A percentile compares a stretch with the other conserved stretches of the same genome.
Conservation (phyloP, 2,888 invertebrate species). For the Epirrhoe tristata region DNA sequence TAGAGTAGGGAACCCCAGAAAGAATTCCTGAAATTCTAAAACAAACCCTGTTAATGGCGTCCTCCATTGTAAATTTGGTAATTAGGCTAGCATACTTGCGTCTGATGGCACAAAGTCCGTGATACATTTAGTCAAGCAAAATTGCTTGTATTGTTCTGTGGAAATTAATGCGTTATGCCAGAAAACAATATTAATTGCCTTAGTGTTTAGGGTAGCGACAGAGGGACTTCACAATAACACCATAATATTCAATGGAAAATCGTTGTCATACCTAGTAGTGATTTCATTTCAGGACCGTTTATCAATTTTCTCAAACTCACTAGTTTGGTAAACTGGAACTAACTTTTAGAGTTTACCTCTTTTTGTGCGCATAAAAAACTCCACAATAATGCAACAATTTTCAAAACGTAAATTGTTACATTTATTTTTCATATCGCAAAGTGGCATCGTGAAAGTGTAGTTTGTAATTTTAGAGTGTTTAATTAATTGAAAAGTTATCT, state of each 20-base stretch:
- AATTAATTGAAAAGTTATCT: too few relatives aligned
- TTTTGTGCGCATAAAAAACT: too few relatives aligned
- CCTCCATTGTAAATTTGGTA: background rate
- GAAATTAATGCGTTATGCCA: slow-evolving; percentile 71
- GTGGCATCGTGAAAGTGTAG: too few relatives aligned
- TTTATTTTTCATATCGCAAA: too few relatives aligned
- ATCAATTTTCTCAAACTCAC: too few relatives aligned
- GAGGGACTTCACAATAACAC: background rate
- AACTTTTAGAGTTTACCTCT: too few relatives aligned
- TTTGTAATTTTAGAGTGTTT: too few relatives aligned
- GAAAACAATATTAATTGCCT: slow-evolving; percentile 71
- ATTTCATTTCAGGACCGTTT: background rate
- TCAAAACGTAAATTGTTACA: too few relatives aligned
- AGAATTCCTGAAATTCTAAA: background rate
- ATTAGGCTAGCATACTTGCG: background rate
- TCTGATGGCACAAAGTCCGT: background rate
- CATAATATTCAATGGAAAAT: too few relatives aligned
- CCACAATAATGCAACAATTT: too few relatives aligned
- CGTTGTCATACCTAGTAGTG: background rate
- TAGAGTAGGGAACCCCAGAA: too few relatives aligned
- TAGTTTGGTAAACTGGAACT: too few relatives aligned
- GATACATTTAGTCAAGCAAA: slow-evolving; percentile 57
- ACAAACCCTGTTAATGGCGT: background rate
- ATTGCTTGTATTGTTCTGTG: slow-evolving; percentile 72
- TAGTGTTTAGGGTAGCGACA: slow-evolving; percentile 51